Conservation (phyloP, 2,113 vertebrate species). For the Sorex fumeus region DNA sequence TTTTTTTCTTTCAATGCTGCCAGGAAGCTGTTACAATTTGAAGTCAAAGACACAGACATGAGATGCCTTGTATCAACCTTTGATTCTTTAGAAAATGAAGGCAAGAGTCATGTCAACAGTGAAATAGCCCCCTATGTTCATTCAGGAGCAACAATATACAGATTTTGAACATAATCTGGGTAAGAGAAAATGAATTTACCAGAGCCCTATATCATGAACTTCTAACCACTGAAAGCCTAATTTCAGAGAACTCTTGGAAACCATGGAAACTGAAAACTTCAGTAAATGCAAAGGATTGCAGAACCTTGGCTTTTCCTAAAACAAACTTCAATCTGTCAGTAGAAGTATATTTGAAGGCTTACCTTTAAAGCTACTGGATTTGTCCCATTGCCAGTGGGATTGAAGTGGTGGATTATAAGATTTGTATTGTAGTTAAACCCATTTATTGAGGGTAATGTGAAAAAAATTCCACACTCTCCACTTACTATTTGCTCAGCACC, state of each 20-base stretch:
- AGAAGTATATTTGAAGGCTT: slow-evolving; percentile 84
- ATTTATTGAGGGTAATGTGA: slow-evolving; percentile 79
- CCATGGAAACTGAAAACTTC: slow-evolving; percentile 86
- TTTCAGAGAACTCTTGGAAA: slow-evolving; percentile 86
- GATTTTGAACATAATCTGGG: slow-evolving; percentile 32
- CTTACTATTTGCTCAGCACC: slow-evolving; percentile 69
- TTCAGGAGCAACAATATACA: background rate
- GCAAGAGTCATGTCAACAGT: background rate
- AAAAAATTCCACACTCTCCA: slow-evolving; percentile 66
- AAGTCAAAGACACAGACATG: background rate
- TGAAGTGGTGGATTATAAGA: slow-evolving; percentile 84
- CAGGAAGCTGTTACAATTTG: background rate
- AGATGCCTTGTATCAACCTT: background rate
- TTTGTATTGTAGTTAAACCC: slow-evolving; percentile 82
- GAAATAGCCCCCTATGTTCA: background rate
- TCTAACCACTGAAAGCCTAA: slow-evolving; percentile 78
- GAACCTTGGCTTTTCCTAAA: slow-evolving; percentile 81
- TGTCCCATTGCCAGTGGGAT: slow-evolving; percentile 82
- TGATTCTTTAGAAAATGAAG: background rate
- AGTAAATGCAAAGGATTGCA: slow-evolving; percentile 79
- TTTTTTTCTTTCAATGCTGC: too few relatives aligned
- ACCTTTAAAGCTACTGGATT: slow-evolving; percentile 85
- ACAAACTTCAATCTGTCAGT: slow-evolving; percentile 77
- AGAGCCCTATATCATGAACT: slow-evolving; percentile 78
- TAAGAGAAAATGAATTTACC: slow-evolving; percentile 71